These are phyloP conservation scores for Propithecus perrieri DNA, from an alignment of 2,797 vertebrate species.

Conservation along the genomic window DNA sequence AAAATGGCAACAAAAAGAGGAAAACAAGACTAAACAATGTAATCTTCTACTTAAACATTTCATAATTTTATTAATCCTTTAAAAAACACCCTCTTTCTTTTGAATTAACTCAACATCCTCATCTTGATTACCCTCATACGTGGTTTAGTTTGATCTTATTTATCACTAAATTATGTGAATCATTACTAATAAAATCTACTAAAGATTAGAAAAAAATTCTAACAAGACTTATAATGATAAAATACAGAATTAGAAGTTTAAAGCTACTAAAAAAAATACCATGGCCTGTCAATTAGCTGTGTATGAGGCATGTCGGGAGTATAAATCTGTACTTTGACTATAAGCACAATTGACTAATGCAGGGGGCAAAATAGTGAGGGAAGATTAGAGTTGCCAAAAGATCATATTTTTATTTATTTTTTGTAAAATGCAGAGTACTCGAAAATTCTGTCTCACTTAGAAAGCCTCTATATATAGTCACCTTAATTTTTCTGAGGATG, in stretches of 20 bases:
- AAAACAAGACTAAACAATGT: constrained; percentile 33
- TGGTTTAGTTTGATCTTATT: neutral
- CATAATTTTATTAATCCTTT: constrained; percentile 17
- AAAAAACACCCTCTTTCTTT: neutral
- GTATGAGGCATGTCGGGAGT: neutral
- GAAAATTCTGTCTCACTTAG: neutral
- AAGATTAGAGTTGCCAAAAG: constrained; percentile 48
- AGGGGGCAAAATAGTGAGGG: neutral
- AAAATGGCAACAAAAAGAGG: neutral
- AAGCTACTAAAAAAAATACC: neutral
- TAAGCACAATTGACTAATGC: neutral
- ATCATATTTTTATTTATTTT: neutral
- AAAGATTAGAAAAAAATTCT: constrained; percentile 22
- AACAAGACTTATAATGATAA: neutral
- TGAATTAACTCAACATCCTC: neutral
- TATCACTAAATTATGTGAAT: constrained; percentile 22
- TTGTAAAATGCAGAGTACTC: neutral
- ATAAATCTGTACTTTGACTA: neutral
- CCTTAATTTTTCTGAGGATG: neutral
- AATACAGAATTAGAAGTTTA: neutral
- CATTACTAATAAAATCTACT: neutral
- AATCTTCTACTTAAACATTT: neutral
- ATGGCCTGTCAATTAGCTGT: accelerated
- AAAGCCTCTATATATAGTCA: neutral
- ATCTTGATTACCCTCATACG: neutral